Percentiles rank a stretch among this genome's conserved stretches.
phyloP scores from a whole-genome alignment of 2,797 vertebrate species.

The Oceanodroma leucorhoa region DNA sequence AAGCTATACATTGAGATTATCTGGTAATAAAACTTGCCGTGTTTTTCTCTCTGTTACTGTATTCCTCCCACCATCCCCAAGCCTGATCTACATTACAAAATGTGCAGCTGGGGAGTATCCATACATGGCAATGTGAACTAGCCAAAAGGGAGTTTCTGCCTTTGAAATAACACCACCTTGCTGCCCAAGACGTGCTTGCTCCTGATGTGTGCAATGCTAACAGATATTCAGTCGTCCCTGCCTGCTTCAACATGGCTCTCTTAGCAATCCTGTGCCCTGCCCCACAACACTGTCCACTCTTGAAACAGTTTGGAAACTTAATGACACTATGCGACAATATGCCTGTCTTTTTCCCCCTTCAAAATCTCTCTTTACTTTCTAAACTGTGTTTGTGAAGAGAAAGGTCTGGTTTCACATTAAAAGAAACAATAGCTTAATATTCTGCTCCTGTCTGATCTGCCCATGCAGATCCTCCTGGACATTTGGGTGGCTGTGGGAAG shows the following conservation, averaged over 20 bases:
- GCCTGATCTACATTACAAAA: not conserved
- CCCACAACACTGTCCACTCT: not conserved
- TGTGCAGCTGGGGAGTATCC: not conserved
- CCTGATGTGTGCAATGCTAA: not conserved
- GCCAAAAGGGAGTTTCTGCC: not conserved
- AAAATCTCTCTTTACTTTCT: not conserved
- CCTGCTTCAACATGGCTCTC: fast-evolving
- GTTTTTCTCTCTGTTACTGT: not conserved
- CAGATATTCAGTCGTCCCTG: fast-evolving
- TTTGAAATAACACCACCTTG: not conserved
- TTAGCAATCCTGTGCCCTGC: fast-evolving
- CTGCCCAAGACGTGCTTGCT: not conserved
- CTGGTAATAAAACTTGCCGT: not conserved
- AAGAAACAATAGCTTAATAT: not conserved
- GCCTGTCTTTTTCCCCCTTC: not conserved
- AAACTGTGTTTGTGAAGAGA: not conserved
- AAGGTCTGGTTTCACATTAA: not conserved
- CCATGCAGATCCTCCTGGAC: not conserved
- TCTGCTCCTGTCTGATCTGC: not conserved
- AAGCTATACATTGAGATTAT: not conserved
- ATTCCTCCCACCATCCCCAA: not conserved
- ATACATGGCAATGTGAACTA: not conserved
- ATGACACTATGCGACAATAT: too few relatives aligned
- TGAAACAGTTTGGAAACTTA: not conserved
- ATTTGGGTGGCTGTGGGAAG: not conserved